These are phyloP conservation scores for Pocillopora grandis DNA, from an alignment of 92 coral and sea anemone species.

Conservation along the genomic window DNA sequence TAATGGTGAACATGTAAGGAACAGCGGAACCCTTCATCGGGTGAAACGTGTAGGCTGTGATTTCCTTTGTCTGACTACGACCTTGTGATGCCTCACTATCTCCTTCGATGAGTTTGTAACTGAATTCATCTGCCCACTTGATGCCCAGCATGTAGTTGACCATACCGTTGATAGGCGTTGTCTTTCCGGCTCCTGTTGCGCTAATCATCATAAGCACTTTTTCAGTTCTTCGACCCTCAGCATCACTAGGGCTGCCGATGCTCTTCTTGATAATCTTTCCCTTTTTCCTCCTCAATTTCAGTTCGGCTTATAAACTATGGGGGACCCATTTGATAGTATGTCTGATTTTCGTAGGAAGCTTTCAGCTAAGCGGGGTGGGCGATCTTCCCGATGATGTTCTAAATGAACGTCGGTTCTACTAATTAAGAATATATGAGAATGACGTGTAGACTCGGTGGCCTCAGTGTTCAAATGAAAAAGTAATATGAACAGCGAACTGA, in stretches of 20 bases:
- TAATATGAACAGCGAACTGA: too few species aligned
- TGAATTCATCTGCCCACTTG: conserved; percentile 7
- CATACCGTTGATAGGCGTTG: conserved; percentile 45
- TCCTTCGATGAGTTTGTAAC: too few species aligned
- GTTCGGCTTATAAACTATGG: background rate
- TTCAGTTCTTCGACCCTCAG: background rate
- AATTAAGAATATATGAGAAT: too few species aligned
- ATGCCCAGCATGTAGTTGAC: conserved; percentile 45
- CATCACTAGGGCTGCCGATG: too few species aligned
- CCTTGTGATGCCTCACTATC: too few species aligned
- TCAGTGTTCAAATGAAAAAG: background rate
- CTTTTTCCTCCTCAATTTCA: background rate
- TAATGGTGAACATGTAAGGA: conserved; percentile 38
- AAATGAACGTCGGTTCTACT: too few species aligned
- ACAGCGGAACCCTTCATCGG: background rate
- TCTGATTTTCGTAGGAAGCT: background rate
- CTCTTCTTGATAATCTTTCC: background rate
- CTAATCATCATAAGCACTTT: conserved; percentile 28
- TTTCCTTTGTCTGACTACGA: too few species aligned
- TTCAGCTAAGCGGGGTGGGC: background rate
- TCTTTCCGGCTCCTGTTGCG: conserved; percentile 54
- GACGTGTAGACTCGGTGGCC: too few species aligned
- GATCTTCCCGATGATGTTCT: too few species aligned
- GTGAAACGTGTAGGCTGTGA: too few species aligned
- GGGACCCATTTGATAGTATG: background rate